Evolutionary conservation across 2,797 vertebrate genomes (phyloP).

Genomic region (Syngnathus acus): DNA sequence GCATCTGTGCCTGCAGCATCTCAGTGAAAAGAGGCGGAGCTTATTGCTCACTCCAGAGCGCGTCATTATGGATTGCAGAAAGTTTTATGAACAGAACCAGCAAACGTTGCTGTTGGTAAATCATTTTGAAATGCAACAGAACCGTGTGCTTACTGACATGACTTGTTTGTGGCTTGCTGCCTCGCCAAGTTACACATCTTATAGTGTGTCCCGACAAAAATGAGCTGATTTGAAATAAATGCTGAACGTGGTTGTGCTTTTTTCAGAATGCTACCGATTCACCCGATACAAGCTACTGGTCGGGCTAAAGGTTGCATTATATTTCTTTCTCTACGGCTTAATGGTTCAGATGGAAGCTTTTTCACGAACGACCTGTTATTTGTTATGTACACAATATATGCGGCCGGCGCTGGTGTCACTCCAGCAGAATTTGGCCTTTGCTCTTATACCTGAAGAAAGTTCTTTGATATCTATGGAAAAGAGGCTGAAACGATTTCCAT

Average conservation of each 20-base stretch:
- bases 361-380: not conserved
- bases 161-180: no score
- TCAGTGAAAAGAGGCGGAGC: conserved; percentile 27
- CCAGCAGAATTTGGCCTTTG: no score
- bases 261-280: conserved; percentile 23
- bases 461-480: no score
- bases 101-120: not conserved
- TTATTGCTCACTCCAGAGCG: conserved; percentile 39
- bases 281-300: conserved; percentile 14
- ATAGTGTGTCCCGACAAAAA: not conserved
- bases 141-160: not conserved
- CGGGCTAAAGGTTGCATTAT: conserved; percentile 5
- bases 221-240: conserved; percentile 17
- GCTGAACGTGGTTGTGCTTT: conserved; percentile 14
- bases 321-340: conserved; percentile 11
- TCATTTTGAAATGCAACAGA: not conserved
- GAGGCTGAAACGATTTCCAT: no score
- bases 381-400: conserved; percentile 1
- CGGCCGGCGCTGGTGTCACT: no score
- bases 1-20: conserved; percentile 41
- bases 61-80: conserved; percentile 23
- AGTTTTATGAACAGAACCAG: not conserved
- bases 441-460: no score
- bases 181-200: no score
- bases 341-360: conserved; percentile 19